A percentile compares a stretch with the other conserved stretches of the same genome.
These are phyloP conservation scores for Erynnis tages DNA, from an alignment of 2,888 invertebrate species.

Conservation along the genomic window DNA sequence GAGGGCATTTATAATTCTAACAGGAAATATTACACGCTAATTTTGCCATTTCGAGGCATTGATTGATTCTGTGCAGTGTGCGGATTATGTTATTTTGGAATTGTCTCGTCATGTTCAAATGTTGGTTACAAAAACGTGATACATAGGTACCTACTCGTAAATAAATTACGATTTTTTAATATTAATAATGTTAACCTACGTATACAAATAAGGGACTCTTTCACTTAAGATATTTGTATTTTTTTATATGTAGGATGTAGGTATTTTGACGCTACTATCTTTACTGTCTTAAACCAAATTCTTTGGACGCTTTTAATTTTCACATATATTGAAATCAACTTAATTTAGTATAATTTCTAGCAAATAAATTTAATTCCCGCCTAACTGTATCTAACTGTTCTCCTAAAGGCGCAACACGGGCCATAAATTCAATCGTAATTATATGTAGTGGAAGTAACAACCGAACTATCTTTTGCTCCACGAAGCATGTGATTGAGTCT, in stretches of 20 bases:
- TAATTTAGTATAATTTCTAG: too few species aligned
- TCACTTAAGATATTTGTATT: too few species aligned
- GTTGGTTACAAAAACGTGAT: too few species aligned
- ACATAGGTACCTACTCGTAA: too few species aligned
- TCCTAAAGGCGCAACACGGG: slow-evolving; percentile 34
- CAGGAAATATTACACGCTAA: slow-evolving; percentile 80
- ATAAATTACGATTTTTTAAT: too few species aligned
- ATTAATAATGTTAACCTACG: too few species aligned
- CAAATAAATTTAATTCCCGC: slow-evolving; percentile 13
- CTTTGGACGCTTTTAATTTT: too few species aligned
- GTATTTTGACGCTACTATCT: too few species aligned
- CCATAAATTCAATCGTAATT: slow-evolving; percentile 75
- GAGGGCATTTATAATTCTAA: slow-evolving; percentile 71
- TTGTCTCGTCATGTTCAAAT: slow-evolving; percentile 28
- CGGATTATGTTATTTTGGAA: slow-evolving; percentile 54
- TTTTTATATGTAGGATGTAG: too few species aligned
- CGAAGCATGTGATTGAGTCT: slow-evolving; percentile 59
- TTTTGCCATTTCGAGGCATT: slow-evolving; percentile 69
- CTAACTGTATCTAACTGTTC: slow-evolving; percentile 15
- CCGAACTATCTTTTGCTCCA: slow-evolving; percentile 47
- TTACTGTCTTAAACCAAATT: too few species aligned
- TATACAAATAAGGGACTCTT: too few species aligned
- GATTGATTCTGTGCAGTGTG: slow-evolving; percentile 68
- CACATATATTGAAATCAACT: too few species aligned
- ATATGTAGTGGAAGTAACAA: slow-evolving; percentile 79